phyloP scores from a whole-genome alignment of 2,113 vertebrate genomes.

The Craseonycteris thonglongyai region DNA sequence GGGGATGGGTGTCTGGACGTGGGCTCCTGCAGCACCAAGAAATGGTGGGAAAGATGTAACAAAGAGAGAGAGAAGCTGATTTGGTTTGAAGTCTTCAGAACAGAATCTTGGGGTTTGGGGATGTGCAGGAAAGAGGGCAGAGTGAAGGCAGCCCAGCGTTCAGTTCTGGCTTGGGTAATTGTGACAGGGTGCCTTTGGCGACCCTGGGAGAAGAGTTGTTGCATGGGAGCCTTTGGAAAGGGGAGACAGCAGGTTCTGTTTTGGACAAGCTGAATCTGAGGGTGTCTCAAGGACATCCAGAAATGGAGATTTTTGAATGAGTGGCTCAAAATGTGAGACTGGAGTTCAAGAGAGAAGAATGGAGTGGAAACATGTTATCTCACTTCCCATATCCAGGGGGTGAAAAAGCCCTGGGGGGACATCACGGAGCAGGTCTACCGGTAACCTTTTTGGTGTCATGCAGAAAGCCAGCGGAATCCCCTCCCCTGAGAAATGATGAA shows the following conservation, averaged over 20 bases:
- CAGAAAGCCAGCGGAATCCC: background rate
- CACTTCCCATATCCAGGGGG: accelerated
- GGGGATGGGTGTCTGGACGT: accelerated
- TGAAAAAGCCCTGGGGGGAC: background rate
- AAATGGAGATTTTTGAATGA: background rate
- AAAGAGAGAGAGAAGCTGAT: background rate
- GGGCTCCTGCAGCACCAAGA: background rate
- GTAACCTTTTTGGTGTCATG: background rate
- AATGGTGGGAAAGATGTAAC: background rate
- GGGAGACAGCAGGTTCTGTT: background rate
- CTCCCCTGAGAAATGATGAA: background rate
- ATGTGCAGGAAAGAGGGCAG: background rate
- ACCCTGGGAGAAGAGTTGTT: background rate
- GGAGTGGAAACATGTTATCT: background rate
- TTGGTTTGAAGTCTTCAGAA: background rate
- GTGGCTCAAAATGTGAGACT: background rate
- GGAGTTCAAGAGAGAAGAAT: background rate
- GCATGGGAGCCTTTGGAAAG: background rate
- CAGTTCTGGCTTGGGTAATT: background rate
- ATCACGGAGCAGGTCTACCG: background rate
- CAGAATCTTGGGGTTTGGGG: background rate
- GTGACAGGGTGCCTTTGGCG: background rate
- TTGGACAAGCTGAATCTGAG: background rate
- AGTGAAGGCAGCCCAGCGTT: background rate
- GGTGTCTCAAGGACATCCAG: background rate